phyloP scores from a whole-genome alignment of 2,113 vertebrate genomes.

The Arizona elegans region DNA sequence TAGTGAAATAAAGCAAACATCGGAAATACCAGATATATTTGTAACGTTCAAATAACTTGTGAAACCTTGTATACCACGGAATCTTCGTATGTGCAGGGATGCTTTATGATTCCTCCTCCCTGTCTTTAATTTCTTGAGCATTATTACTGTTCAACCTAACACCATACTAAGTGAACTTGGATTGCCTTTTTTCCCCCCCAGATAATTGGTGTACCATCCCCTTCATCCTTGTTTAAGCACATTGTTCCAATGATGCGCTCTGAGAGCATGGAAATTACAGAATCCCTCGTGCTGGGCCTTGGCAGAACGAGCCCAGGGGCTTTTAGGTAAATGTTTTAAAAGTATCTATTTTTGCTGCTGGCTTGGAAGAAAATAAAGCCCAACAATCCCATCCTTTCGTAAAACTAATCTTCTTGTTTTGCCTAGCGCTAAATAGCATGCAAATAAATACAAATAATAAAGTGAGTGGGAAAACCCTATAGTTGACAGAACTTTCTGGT shows the following conservation, averaged over 20 bases:
- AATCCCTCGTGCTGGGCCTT: slow-evolving; percentile 98
- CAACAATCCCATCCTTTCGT: not conserved
- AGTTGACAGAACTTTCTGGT: not conserved
- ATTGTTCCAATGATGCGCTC: slow-evolving; percentile 99
- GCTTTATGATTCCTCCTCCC: not conserved
- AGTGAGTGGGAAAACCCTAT: not conserved
- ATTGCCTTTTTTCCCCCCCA: slow-evolving; percentile 54
- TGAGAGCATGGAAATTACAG: slow-evolving; percentile 99
- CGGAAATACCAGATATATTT: not conserved
- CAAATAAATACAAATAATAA: not conserved
- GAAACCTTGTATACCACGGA: not conserved
- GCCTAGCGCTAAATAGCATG: not conserved
- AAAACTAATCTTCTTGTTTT: not conserved
- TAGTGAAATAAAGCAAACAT: not conserved
- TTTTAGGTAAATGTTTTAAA: slow-evolving; percentile 81
- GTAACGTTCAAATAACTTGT: not conserved
- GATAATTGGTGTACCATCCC: slow-evolving; percentile 95
- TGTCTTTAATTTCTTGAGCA: not conserved
- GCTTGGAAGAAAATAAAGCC: not conserved
- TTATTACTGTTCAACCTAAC: not conserved
- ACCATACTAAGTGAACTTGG: not conserved
- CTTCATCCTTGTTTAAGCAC: slow-evolving; percentile 97
- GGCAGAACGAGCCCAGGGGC: slow-evolving; percentile 97
- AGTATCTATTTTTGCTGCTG: not conserved
- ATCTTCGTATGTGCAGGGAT: not conserved